phyloP scores from a whole-genome alignment of 2,113 vertebrate species.

The Sceloporus undulatus region DNA sequence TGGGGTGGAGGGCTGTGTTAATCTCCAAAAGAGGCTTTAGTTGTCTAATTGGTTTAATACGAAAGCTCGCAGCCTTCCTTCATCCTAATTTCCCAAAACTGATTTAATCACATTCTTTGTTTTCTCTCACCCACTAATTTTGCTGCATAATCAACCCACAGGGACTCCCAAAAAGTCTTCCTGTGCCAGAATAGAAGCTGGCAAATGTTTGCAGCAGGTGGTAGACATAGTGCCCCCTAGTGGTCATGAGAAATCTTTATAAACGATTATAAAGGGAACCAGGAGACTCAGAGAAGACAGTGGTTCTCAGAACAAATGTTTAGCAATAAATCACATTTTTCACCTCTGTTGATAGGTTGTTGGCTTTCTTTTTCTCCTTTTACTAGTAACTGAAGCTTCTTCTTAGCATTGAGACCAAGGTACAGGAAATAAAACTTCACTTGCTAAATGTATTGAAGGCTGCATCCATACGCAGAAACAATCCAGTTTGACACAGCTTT shows the following conservation, averaged over 20 bases:
- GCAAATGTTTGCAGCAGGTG: neutral
- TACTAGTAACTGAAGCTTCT: neutral
- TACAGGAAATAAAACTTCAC: neutral
- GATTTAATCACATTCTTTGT: constrained; percentile 15
- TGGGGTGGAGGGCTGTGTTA: neutral
- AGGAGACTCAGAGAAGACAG: neutral
- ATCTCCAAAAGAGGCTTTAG: constrained; percentile 8
- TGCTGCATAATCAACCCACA: constrained; percentile 27
- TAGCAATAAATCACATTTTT: neutral
- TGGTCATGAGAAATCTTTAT: neutral
- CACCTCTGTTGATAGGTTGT: neutral
- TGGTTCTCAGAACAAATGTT: neutral
- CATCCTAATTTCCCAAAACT: constrained; percentile 23
- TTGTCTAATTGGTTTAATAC: constrained; percentile 16
- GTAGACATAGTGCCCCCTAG: neutral
- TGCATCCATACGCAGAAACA: no score
- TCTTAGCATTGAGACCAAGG: neutral
- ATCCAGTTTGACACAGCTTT: no score
- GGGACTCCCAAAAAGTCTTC: neutral
- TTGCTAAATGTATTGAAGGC: neutral
- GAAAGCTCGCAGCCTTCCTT: constrained; percentile 4
- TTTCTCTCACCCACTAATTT: constrained; percentile 15
- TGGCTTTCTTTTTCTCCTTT: neutral
- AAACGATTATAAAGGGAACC: neutral
- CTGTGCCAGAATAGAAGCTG: neutral